Conservation (phyloP, 2,888 invertebrate species). For the Ametastegia equiseti region DNA sequence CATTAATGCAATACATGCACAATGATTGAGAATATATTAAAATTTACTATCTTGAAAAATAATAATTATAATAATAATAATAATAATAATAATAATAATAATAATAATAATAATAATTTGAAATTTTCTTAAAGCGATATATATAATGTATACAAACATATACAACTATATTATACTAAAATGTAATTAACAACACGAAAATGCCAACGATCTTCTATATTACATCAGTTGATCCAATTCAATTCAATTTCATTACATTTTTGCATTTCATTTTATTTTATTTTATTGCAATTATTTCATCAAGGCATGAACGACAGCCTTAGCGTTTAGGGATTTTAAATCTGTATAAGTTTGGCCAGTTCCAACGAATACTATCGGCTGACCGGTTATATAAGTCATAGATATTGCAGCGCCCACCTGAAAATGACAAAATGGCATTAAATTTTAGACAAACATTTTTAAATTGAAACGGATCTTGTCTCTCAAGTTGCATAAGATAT, state of each 20-base stretch:
- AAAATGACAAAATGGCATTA: constrained; percentile 49
- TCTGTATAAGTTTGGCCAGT: constrained; percentile 99
- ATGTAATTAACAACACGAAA: constrained; percentile 44
- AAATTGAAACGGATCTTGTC: neutral
- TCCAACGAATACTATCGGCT: constrained; percentile 99
- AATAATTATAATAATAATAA: neutral
- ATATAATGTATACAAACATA: constrained; percentile 44
- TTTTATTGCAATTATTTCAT: constrained; percentile 85
- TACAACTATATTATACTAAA: constrained; percentile 18
- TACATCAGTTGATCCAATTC: constrained; percentile 17
- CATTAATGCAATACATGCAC: neutral
- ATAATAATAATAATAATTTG: neutral
- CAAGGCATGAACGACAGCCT: constrained; percentile 96
- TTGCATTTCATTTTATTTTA: neutral
- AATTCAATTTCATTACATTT: neutral
- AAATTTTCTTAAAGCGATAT: neutral
- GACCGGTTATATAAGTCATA: constrained; percentile 99
- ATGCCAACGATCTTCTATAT: constrained; percentile 16
- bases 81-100: neutral
- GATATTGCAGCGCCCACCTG: constrained; percentile 98
- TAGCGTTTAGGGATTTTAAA: constrained; percentile 96
- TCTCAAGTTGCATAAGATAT: neutral
- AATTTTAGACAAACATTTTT: neutral
- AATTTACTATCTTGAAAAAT: constrained; percentile 2
- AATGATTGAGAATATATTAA: constrained; percentile 20